These are phyloP conservation scores for Yasuhikotakia modesta DNA, from an alignment of 2,797 vertebrate genomes.

Conservation along the genomic window DNA sequence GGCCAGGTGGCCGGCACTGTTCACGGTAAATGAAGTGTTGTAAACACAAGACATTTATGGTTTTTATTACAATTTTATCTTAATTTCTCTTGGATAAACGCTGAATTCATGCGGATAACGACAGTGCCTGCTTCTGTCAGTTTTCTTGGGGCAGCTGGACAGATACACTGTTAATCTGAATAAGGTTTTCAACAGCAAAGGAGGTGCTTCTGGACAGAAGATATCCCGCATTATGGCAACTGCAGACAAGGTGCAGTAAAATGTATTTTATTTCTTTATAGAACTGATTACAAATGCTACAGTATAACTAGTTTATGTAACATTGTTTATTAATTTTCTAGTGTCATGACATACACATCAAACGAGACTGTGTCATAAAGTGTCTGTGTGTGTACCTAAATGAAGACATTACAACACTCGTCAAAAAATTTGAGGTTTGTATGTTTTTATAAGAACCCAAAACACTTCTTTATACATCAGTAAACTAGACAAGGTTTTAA, in stretches of 20 bases:
- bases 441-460: too few relatives aligned
- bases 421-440: too few relatives aligned
- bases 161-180: slow-evolving; percentile 24
- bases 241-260: background rate
- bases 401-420: too few relatives aligned
- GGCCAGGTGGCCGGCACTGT: too few relatives aligned
- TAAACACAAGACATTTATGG: too few relatives aligned
- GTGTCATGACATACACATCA: background rate
- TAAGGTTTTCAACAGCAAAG: slow-evolving; percentile 47
- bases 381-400: too few relatives aligned
- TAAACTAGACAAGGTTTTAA: too few relatives aligned
- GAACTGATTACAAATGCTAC: background rate
- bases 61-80: too few relatives aligned
- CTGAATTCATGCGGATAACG: slow-evolving; percentile 52
- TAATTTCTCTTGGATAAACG: too few relatives aligned
- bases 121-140: slow-evolving; percentile 43
- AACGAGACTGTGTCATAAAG: background rate
- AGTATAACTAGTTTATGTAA: background rate
- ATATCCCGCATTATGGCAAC: slow-evolving; percentile 39
- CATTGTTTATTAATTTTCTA: background rate
- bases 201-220: slow-evolving; percentile 48
- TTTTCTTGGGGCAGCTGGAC: slow-evolving; percentile 54
- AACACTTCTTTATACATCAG: too few relatives aligned
- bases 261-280: background rate
- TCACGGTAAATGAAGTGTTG: too few relatives aligned